Conservation (phyloP, 2,797 vertebrate species). For the Tachyglossus aculeatus region DNA sequence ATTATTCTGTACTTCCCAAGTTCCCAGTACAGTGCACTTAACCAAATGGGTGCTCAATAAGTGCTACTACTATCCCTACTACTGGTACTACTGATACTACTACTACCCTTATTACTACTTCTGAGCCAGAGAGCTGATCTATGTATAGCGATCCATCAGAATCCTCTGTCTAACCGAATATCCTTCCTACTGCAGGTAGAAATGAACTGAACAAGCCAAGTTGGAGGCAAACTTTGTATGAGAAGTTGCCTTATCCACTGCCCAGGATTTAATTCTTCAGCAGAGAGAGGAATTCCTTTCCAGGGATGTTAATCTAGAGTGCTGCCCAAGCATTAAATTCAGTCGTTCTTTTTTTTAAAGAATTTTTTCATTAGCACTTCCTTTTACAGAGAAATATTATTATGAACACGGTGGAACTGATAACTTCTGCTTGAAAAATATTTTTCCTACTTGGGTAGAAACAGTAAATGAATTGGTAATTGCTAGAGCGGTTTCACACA, state of each 20-base stretch:
- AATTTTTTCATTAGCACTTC: background rate
- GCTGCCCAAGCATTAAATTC: background rate
- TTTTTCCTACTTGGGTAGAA: background rate
- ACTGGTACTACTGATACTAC: no score
- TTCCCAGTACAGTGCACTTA: no score
- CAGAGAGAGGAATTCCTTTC: background rate
- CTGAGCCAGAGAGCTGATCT: no score
- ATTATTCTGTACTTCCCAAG: no score
- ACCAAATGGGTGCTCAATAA: no score
- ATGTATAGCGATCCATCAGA: no score
- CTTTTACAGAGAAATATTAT: constrained; percentile 1
- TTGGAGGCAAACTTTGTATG: no score
- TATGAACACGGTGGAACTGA: background rate
- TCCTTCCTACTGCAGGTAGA: no score
- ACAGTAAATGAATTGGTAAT: background rate
- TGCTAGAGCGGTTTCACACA: background rate
- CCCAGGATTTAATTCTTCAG: background rate
- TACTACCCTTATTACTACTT: no score
- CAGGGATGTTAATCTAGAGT: background rate
- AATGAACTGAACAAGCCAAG: no score
- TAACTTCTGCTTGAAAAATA: background rate
- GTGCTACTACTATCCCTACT: no score
- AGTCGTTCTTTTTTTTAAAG: background rate
- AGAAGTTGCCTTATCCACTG: background rate
- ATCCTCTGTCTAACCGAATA: no score